A percentile compares a stretch with the other conserved stretches of the same genome.
phyloP scores from a whole-genome alignment of 2,888 invertebrate species.

The Alsophila aescularia region DNA sequence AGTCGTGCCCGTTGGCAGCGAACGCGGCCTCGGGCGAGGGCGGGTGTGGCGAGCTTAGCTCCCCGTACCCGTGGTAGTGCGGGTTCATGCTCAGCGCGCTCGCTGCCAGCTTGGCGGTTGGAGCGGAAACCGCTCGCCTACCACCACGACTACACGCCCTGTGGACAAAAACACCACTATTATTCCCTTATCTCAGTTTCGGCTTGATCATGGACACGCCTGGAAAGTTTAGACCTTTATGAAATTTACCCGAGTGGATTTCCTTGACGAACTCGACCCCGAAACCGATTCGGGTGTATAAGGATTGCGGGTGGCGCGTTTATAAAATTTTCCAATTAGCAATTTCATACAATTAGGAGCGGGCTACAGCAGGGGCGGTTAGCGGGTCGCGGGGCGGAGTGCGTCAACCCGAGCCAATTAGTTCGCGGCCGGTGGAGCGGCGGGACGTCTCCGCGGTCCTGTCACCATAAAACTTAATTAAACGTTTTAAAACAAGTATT shows the following conservation, averaged over 20 bases:
- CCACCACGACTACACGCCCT: slow-evolving; percentile 83
- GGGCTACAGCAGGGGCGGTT: slow-evolving; percentile 56
- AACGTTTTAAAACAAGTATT: slow-evolving; percentile 86
- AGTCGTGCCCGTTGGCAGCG: slow-evolving; percentile 85
- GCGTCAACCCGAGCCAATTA: slow-evolving; percentile 85
- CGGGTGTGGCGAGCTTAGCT: slow-evolving; percentile 91
- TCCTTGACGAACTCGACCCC: slow-evolving; percentile 27
- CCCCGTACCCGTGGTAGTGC: slow-evolving; percentile 94
- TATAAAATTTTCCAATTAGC: slow-evolving; percentile 85
- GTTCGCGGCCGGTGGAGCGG: slow-evolving; percentile 81
- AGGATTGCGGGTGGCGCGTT: slow-evolving; percentile 79
- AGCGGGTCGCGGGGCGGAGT: slow-evolving; percentile 60
- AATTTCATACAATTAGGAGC: slow-evolving; percentile 84
- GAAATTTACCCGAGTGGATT: slow-evolving; percentile 22
- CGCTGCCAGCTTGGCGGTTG: slow-evolving; percentile 94
- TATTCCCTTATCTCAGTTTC: neutral
- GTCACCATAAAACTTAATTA: slow-evolving; percentile 86
- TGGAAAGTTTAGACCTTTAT: slow-evolving; percentile 22
- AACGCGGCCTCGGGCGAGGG: slow-evolving; percentile 90
- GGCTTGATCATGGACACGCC: neutral
- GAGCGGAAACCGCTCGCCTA: slow-evolving; percentile 80
- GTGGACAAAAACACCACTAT: slow-evolving; percentile 47
- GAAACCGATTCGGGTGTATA: slow-evolving; percentile 56
- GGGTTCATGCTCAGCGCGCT: slow-evolving; percentile 95
- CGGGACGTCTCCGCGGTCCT: slow-evolving; percentile 79